Conservation (phyloP, 2,113 vertebrate species). For the Stomatorhinus ivindoensis region DNA sequence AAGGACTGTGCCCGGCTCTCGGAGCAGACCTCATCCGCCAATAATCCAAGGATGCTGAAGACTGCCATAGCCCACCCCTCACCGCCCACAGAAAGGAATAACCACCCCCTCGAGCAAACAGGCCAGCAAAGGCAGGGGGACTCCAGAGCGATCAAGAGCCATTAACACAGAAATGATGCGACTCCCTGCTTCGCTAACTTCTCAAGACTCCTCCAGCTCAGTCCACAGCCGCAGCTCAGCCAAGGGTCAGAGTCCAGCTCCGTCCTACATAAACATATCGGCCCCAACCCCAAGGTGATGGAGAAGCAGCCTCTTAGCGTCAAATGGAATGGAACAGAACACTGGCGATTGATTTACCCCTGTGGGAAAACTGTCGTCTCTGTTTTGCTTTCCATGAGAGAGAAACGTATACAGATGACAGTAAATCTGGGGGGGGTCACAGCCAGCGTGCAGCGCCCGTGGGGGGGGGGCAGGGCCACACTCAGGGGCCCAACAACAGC, state of each 20-base stretch:
- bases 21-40: slow-evolving; percentile 35
- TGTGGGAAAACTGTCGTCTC: neutral
- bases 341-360: neutral
- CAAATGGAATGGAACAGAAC: neutral
- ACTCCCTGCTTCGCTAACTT: neutral
- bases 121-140: neutral
- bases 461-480: too few species aligned
- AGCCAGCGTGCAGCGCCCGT: neutral
- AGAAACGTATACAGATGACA: too few species aligned
- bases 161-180: neutral
- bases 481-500: too few species aligned
- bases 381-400: too few species aligned
- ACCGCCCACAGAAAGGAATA: neutral
- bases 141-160: neutral
- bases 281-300: neutral
- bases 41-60: slow-evolving; percentile 9
- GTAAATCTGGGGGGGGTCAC: neutral
- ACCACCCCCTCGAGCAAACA: neutral
- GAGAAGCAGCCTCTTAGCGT: neutral
- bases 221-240: neutral
- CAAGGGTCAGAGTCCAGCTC: neutral
- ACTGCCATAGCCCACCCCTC: too few species aligned
- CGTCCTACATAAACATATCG: too few species aligned
- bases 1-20: slow-evolving; percentile 36
- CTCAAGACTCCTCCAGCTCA: neutral